Evolutionary conservation across 2,797 vertebrate species (phyloP), one percentile per base, ranked within the genome.

Genomic region (Parauchenoglanis punctatus): DNA sequence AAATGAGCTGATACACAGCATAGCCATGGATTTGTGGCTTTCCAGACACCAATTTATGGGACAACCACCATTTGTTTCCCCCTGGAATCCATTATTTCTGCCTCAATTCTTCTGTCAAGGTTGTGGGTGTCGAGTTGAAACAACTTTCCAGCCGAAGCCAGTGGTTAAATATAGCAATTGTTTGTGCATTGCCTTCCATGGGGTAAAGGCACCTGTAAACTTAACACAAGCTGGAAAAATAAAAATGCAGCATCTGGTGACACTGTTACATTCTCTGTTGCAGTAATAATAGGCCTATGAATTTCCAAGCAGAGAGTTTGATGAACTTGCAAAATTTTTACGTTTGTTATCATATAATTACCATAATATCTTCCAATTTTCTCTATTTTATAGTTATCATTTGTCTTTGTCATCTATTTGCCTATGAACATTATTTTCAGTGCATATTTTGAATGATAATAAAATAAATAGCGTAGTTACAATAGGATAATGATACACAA

Each of bases 81-180:
- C 78, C 85, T 86, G 92, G 93, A 93, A 92, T 93, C 92, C 91
- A 95, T 94, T 94, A 93, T 91, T 91, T 85, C 75, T 91, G 88
- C 89, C 90, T 89, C 84, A 85, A 90, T 90, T 93, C 89, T 92
- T 93, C 87, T 89, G 90, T 90, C 92, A 92, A 91, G 89, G 92
- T 90, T 92, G 88, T 90, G 89, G 85, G 87, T 92, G 88, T 87
- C 25, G 46, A 92, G 89, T 84, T 91, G 84, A 89, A 86, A 89
- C 65, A 81, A 88, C 91, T 91, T 91, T 89, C 85, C 88, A 87
- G 88, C 88, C 81, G 87, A 80, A 88, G 65, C 84, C 89, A 88
- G 90, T 87, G 85, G 91, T 85, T 91, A 86, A 91, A 90, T 85
- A 89, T 91, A 92, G 88, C 88, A 89, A 91, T 92, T 94, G 94